Percentiles rank a stretch among this genome's conserved stretches.
Evolutionary conservation across 2,888 invertebrate species (phyloP).

Genomic region (Eustalomyia histrio): DNA sequence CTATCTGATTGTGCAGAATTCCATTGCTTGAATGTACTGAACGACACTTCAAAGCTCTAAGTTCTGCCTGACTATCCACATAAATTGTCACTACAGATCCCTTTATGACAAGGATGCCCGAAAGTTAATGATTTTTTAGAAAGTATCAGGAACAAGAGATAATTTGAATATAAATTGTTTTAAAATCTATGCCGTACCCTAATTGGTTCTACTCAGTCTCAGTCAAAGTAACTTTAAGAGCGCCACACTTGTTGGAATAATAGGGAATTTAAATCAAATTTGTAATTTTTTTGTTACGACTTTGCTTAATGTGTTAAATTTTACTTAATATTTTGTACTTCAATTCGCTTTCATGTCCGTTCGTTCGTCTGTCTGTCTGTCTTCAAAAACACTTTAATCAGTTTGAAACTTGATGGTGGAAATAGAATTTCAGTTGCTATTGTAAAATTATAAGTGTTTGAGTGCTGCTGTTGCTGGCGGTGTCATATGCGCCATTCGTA

Average conservation of each 20-base stretch:
- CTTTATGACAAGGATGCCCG: no score
- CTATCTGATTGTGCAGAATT: no score
- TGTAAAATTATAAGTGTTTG: slow-evolving; percentile 27
- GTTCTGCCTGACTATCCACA: no score
- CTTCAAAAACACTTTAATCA: slow-evolving; percentile 6
- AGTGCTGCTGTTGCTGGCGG: slow-evolving; percentile 20
- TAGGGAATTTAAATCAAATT: slow-evolving; percentile 47
- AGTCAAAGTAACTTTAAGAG: slow-evolving; percentile 4
- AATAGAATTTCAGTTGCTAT: slow-evolving; percentile 30
- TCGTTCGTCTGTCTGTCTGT: slow-evolving; percentile 18
- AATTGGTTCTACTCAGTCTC: neutral
- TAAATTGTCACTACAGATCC: no score
- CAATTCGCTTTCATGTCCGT: slow-evolving; percentile 15
- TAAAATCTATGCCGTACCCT: neutral
- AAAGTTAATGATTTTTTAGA: no score
- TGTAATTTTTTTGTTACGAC: slow-evolving; percentile 6
- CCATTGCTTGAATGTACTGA: no score
- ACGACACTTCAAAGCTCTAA: no score
- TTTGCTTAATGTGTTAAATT: slow-evolving; percentile 51
- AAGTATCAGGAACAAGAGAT: no score
- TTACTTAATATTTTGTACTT: slow-evolving; percentile 30
- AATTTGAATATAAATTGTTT: no score
- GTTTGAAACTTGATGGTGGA: neutral
- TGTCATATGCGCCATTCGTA: slow-evolving; percentile 64
- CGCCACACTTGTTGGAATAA: slow-evolving; percentile 52